Conservation (phyloP, 2,888 invertebrate species). For the Orgyia antiqua region DNA sequence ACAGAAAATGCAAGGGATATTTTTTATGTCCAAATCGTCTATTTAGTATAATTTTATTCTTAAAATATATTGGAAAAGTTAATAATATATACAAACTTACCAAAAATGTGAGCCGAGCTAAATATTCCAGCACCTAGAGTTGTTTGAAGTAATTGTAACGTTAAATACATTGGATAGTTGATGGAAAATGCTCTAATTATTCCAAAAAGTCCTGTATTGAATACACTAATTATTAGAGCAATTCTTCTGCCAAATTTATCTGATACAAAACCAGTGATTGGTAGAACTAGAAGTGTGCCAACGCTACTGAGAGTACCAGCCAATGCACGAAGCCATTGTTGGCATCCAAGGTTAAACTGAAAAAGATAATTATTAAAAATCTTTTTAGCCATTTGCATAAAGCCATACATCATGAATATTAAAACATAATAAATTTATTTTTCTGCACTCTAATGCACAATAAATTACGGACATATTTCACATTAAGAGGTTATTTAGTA, state of each 20-base stretch:
- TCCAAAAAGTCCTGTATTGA: constrained; percentile 63
- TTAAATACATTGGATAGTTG: constrained; percentile 74
- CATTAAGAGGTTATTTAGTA: too few relatives aligned
- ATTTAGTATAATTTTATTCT: too few relatives aligned
- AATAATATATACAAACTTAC: too few relatives aligned
- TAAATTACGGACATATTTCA: too few relatives aligned
- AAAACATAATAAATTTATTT: too few relatives aligned
- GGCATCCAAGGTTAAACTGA: constrained; percentile 81
- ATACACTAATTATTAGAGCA: constrained; percentile 65
- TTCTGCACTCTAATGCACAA: too few relatives aligned
- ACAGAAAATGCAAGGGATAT: too few relatives aligned
- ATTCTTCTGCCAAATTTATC: constrained; percentile 79
- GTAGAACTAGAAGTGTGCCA: constrained; percentile 83
- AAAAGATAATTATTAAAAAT: too few relatives aligned
- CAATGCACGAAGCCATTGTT: constrained; percentile 83
- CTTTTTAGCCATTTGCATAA: too few relatives aligned
- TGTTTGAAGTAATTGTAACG: constrained; percentile 74
- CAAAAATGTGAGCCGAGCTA: constrained; percentile 67
- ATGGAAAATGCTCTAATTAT: constrained; percentile 74
- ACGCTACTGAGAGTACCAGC: constrained; percentile 84
- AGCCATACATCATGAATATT: too few relatives aligned
- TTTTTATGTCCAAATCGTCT: too few relatives aligned
- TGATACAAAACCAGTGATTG: constrained; percentile 82
- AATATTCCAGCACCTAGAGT: constrained; percentile 72
- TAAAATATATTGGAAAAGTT: too few relatives aligned